Percentiles rank a stretch among this genome's conserved stretches.
These are phyloP conservation scores for Ochlodes sylvanus DNA, from an alignment of 2,888 invertebrate species.

Conservation along the genomic window DNA sequence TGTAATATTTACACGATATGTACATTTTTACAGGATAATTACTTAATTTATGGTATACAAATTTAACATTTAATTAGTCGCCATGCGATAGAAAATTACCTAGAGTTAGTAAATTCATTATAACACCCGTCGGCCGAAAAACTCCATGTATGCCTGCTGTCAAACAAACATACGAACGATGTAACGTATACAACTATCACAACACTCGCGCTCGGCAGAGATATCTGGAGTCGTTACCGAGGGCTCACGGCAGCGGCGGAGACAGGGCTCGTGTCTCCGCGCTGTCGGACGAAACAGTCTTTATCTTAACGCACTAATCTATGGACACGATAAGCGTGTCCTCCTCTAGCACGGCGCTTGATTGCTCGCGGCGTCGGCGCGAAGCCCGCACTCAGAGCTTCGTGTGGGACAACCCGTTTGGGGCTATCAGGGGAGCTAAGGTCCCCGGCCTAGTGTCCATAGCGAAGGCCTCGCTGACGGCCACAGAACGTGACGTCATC, in stretches of 20 bases:
- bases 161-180: conserved; percentile 27
- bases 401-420: conserved; percentile 71
- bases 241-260: conserved; percentile 50
- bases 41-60: conserved; percentile 61
- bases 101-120: conserved; percentile 81
- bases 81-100: conserved; percentile 71
- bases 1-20: conserved; percentile 82
- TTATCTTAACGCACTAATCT: conserved; percentile 55
- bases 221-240: conserved; percentile 36
- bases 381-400: conserved; percentile 75
- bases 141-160: conserved; percentile 46
- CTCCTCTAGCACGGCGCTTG: conserved; percentile 62
- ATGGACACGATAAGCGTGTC: conserved; percentile 72
- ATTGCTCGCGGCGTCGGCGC: conserved; percentile 62
- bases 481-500: conserved; percentile 76
- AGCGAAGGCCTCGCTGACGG: conserved; percentile 65
- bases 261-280: conserved; percentile 67
- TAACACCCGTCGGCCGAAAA: conserved; percentile 73
- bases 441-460: conserved; percentile 67
- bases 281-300: conserved; percentile 45
- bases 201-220: conserved; percentile 36
- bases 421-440: conserved; percentile 67
- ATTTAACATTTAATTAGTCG: conserved; percentile 60
- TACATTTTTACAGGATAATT: conserved; percentile 71
- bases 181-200: conserved; percentile 31